Conservation (phyloP, 2,888 invertebrate genomes). For the Colletes collaris region DNA sequence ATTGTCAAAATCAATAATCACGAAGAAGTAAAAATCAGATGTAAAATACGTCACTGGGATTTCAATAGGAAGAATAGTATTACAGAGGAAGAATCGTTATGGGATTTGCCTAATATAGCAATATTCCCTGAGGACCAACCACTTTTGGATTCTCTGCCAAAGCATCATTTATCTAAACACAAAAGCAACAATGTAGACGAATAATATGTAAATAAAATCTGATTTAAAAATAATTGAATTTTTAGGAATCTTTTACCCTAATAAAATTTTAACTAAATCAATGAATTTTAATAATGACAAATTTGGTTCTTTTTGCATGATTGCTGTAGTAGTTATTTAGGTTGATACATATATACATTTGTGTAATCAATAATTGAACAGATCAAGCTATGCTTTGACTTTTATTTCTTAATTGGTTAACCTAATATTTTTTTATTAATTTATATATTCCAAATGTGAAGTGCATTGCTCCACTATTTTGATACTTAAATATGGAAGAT, state of each 20-base stretch:
- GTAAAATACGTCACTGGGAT: conserved; percentile 91
- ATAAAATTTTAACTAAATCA: not conserved
- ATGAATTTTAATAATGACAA: not conserved
- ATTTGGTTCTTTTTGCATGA: too few relatives aligned
- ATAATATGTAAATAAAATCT: conserved; percentile 46
- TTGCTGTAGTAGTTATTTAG: too few relatives aligned
- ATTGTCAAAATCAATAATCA: conserved; percentile 90
- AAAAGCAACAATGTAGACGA: not conserved
- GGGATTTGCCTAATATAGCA: conserved; percentile 83
- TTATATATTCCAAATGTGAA: not conserved
- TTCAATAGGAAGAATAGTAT: conserved; percentile 81
- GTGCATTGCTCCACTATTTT: not conserved
- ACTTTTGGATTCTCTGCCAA: conserved; percentile 77
- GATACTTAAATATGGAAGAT: conserved; percentile 64
- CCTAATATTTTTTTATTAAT: conserved; percentile 40
- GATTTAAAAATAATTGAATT: not conserved
- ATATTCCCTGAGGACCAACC: conserved; percentile 85
- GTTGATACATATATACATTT: not conserved
- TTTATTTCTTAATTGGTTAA: conserved; percentile 45
- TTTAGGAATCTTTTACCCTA: conserved; percentile 1
- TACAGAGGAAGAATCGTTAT: conserved; percentile 78
- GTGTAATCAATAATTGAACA: conserved; percentile 52
- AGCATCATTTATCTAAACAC: conserved; percentile 39
- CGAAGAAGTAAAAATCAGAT: conserved; percentile 90
- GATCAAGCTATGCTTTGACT: conserved; percentile 26